A percentile compares a stretch with the other conserved stretches of the same genome.
phyloP scores from a whole-genome alignment of 2,888 invertebrate species.

The Itoplectis maculator region DNA sequence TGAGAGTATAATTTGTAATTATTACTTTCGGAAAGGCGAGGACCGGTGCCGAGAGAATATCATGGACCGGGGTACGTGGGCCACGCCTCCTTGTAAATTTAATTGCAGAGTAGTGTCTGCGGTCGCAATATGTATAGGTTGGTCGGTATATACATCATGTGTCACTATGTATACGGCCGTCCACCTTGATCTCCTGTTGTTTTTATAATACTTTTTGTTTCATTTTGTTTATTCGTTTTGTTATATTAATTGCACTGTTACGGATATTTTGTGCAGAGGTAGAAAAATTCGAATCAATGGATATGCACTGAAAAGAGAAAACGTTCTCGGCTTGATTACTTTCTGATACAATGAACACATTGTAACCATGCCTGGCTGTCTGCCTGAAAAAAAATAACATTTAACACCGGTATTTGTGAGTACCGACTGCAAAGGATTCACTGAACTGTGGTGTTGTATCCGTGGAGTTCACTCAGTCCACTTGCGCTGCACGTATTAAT shows the following conservation, averaged over 20 bases:
- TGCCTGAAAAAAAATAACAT: not conserved
- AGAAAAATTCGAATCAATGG: not conserved
- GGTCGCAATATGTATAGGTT: conserved; percentile 33
- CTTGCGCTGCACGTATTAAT: not conserved
- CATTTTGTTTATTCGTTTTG: not conserved
- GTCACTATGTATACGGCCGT: not conserved
- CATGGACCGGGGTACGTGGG: conserved; percentile 29
- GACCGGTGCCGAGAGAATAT: conserved; percentile 36
- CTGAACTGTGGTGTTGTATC: not conserved
- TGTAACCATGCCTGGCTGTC: not conserved
- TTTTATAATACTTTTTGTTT: not conserved
- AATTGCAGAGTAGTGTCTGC: conserved; percentile 55
- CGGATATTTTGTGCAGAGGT: not conserved
- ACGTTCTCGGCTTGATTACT: not conserved
- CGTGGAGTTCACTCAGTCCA: not conserved
- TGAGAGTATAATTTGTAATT: conserved; percentile 76
- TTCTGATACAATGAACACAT: not conserved
- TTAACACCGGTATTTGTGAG: not conserved
- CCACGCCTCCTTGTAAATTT: conserved; percentile 63
- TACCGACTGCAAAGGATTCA: not conserved
- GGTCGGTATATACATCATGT: conserved; percentile 9
- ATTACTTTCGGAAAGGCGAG: conserved; percentile 67
- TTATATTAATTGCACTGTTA: not conserved
- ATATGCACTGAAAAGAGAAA: conserved; percentile 4
- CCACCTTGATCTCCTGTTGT: conserved; percentile 17